Evolutionary conservation across 2,113 vertebrate species (phyloP), one percentile per base, ranked within the genome.

Genomic region (Ammospiza nelsoni): DNA sequence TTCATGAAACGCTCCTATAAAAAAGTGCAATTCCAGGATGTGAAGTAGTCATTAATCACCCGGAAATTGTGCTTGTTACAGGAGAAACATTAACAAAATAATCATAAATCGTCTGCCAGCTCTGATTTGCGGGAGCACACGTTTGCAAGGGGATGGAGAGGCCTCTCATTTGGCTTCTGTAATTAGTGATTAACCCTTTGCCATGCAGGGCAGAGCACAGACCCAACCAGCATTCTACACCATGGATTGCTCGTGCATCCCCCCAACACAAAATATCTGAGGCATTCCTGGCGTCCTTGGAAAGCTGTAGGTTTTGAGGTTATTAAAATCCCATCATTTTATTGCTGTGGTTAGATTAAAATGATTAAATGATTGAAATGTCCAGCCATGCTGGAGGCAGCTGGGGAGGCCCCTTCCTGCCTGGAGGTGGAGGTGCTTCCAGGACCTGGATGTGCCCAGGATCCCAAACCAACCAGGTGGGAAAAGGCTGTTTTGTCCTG

Each of bases 41-140:
- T 33, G 71, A 91, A 94, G 71, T 3, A 65, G 81, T 73, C 89
- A 94, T 97, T 92, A 94, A 97, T 95, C 95, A 94, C 57, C 49
- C 17, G 9, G 93, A 96, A 96, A 91, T 81, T 55, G 86, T 43
- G 68, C 84, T 93, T 94, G 67, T 86, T 96, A 85, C 73, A 89
- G 80, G 88, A 95, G 86, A 96, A 96, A 93, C 95, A 89, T 95
- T 92, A 95, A 97, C 94, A 93, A 95, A 97, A 95, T 94, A 94
- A 89, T 78, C 95, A 92, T 91, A 96, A 97, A 96, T 95, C 14
- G 74, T 85, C 87, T 96, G 96, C 92, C 96, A 95, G 94, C 80
- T 80, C 85, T 11, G 54, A 52, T 96, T 82, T 93, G 90, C 2
- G 3, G 48, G n/a, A 23, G 52, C 71, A 66, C 88, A 41, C 1